A percentile compares a stretch with the other conserved stretches of the same genome.
Conservation (phyloP, 1,140 invertebrate genomes). For the Stegodyphus dumicola region DNA sequence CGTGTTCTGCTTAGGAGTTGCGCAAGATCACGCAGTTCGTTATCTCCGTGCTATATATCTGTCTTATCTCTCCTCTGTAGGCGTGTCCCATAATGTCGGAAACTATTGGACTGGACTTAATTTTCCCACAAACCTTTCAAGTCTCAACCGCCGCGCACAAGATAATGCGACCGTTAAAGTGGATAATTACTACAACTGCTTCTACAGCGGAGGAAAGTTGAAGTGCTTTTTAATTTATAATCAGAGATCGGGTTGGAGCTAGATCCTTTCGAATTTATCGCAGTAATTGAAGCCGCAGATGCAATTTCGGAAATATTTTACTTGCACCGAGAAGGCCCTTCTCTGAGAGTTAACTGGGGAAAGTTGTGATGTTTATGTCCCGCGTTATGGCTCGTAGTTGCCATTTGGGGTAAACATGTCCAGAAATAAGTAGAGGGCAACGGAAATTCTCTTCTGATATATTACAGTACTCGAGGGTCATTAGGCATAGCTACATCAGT, state of each 20-base stretch:
- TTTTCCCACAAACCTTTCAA: conserved; percentile 6
- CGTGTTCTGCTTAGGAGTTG: no score
- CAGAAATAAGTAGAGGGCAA: neutral
- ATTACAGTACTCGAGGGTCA: neutral
- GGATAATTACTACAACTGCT: conserved; percentile 11
- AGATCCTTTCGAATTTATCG: conserved; percentile 27
- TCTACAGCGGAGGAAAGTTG: neutral
- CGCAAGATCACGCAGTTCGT: no score
- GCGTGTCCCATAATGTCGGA: no score
- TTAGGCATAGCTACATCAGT: neutral
- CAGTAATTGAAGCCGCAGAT: conserved; percentile 27
- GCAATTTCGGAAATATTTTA: conserved; percentile 13
- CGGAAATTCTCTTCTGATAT: conserved; percentile 27
- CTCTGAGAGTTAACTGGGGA: conserved; percentile 17
- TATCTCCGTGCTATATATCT: no score
- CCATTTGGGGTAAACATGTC: conserved; percentile 14
- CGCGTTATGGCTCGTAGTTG: conserved; percentile 2
- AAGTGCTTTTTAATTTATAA: conserved; percentile 44
- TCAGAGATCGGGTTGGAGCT: conserved; percentile 16
- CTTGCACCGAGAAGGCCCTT: neutral
- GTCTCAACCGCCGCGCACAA: neutral
- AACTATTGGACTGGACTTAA: neutral
- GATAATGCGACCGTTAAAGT: conserved; percentile 30
- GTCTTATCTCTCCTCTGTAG: no score
- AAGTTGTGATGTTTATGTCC: conserved; percentile 16